Conservation (phyloP, 2,888 invertebrate genomes). For the Agrotis exclamationis region DNA sequence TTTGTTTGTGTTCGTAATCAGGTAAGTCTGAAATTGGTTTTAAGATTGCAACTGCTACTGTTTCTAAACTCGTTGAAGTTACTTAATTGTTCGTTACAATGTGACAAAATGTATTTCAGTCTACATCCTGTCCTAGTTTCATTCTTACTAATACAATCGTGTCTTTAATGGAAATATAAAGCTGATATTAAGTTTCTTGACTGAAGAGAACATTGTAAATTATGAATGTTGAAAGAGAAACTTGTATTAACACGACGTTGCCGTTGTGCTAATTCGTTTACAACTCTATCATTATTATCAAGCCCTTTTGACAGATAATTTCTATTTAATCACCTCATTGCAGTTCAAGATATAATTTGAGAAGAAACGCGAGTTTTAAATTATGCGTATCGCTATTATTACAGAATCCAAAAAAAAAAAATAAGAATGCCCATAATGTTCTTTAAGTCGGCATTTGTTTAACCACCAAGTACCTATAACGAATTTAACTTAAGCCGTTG, state of each 20-base stretch:
- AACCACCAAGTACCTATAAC: no score
- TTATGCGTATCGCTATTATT: background rate
- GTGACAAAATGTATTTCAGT: constrained; percentile 43
- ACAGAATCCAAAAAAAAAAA: background rate
- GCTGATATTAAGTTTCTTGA: constrained; percentile 11
- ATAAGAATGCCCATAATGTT: background rate
- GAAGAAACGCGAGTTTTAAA: background rate
- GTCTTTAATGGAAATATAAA: constrained; percentile 25
- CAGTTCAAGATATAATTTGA: background rate
- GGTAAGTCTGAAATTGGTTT: constrained; percentile 26
- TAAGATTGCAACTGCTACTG: constrained; percentile 8
- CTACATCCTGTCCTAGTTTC: constrained; percentile 37
- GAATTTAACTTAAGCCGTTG: background rate
- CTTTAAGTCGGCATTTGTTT: background rate
- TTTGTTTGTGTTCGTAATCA: constrained; percentile 25
- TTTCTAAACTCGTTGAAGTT: constrained; percentile 11
- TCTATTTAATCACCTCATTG: constrained; percentile 8
- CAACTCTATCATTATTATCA: constrained; percentile 8
- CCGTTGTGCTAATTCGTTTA: constrained; percentile 6
- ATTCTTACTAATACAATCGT: constrained; percentile 16
- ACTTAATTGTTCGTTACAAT: constrained; percentile 33
- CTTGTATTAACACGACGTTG: background rate
- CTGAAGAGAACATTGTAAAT: constrained; percentile 16
- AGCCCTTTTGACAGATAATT: constrained; percentile 10
- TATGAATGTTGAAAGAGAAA: constrained; percentile 5